Percentiles rank a stretch among this genome's conserved stretches.
Evolutionary conservation across 35 echinoderm and acorn worm genomes (phyloP).

Genomic region (Ophioderma brevispina): DNA sequence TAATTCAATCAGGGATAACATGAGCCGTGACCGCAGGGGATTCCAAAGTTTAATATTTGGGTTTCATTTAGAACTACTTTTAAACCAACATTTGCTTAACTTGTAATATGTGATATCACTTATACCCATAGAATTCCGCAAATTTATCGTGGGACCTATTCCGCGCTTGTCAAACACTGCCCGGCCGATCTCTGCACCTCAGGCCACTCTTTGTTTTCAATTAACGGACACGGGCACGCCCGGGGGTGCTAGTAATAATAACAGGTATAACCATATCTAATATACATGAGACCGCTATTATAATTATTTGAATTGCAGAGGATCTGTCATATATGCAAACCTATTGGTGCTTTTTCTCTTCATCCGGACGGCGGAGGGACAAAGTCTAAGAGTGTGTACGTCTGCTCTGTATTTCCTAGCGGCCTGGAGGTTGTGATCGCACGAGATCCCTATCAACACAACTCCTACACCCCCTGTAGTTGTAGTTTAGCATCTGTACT

Average conservation of each 20-base stretch:
- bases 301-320: too few species aligned
- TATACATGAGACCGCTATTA: too few species aligned
- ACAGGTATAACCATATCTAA: neutral
- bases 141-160: neutral
- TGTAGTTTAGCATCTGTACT: too few species aligned
- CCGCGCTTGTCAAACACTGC: neutral
- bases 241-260: neutral
- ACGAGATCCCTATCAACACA: too few species aligned
- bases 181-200: neutral
- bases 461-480: too few species aligned
- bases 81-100: neutral
- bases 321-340: too few species aligned
- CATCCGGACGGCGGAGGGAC: too few species aligned
- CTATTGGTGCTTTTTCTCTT: too few species aligned
- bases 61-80: neutral
- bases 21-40: neutral
- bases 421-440: too few species aligned
- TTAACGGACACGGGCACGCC: neutral
- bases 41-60: neutral
- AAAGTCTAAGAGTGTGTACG: too few species aligned
- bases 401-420: too few species aligned
- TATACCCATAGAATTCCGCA: neutral
- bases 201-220: neutral
- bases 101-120: neutral
- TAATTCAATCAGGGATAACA: neutral